Percentiles rank a stretch among this genome's conserved stretches.
Conservation (phyloP, 1,140 invertebrate species). For the Rhagoletis pomonella region DNA sequence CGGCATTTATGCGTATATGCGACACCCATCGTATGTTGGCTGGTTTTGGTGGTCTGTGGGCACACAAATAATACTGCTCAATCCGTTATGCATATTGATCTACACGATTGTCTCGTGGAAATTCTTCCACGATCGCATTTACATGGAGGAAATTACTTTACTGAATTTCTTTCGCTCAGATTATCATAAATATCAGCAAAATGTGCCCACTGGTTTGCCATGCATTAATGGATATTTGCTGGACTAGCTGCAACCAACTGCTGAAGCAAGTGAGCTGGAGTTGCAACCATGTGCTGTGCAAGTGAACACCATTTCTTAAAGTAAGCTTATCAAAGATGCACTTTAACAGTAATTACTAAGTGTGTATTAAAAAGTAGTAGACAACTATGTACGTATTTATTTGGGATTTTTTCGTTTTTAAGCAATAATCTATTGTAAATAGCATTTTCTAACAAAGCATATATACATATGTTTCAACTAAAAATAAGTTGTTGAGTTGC, state of each 20-base stretch:
- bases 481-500: no score
- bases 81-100: conserved; percentile 90
- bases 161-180: conserved; percentile 94
- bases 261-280: background rate
- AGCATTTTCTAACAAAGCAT: no score
- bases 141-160: conserved; percentile 93
- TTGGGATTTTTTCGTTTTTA: no score
- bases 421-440: no score
- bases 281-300: background rate
- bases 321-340: background rate
- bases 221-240: conserved; percentile 84
- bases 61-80: conserved; percentile 94
- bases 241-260: conserved; percentile 9
- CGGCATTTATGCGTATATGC: conserved; percentile 88
- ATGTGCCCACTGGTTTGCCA: conserved; percentile 92
- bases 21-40: conserved; percentile 97
- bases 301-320: background rate
- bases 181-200: conserved; percentile 91
- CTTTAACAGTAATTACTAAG: background rate
- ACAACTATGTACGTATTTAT: no score
- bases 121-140: conserved; percentile 93
- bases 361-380: background rate
- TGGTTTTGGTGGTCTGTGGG: conserved; percentile 99
- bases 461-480: no score
- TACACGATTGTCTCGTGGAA: conserved; percentile 90